Conservation (phyloP, 1,140 invertebrate species). For the Pollicipes pollicipes region DNA sequence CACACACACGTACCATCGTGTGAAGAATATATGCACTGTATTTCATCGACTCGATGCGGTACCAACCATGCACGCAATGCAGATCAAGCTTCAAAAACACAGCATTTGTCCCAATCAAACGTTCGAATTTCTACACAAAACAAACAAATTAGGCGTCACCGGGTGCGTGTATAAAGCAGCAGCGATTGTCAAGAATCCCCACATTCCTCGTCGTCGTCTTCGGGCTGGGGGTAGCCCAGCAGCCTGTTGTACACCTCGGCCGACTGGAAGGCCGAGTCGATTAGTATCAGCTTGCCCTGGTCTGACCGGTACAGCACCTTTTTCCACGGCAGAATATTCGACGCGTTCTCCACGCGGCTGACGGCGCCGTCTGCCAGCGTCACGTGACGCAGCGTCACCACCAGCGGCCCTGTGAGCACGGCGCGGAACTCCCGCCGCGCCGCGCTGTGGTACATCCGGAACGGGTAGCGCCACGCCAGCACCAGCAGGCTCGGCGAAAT, state of each 20-base stretch:
- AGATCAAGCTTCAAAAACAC: too few relatives aligned
- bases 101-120: too few relatives aligned
- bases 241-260: neutral
- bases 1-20: too few relatives aligned
- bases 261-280: neutral
- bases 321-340: neutral
- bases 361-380: neutral
- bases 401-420: neutral
- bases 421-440: neutral
- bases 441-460: slow-evolving; percentile 1
- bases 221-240: neutral
- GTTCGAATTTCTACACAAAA: too few relatives aligned
- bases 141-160: too few relatives aligned
- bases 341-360: neutral
- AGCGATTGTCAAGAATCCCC: too few relatives aligned
- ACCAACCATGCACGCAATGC: too few relatives aligned
- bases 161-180: too few relatives aligned
- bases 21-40: too few relatives aligned
- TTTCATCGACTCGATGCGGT: too few relatives aligned
- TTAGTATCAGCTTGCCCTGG: neutral
- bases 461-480: neutral
- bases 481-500: neutral
- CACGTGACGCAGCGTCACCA: neutral
- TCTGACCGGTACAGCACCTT: neutral
- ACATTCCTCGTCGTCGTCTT: neutral